phyloP scores from a whole-genome alignment of 2,888 invertebrate genomes.

The Drosophila falleni region DNA sequence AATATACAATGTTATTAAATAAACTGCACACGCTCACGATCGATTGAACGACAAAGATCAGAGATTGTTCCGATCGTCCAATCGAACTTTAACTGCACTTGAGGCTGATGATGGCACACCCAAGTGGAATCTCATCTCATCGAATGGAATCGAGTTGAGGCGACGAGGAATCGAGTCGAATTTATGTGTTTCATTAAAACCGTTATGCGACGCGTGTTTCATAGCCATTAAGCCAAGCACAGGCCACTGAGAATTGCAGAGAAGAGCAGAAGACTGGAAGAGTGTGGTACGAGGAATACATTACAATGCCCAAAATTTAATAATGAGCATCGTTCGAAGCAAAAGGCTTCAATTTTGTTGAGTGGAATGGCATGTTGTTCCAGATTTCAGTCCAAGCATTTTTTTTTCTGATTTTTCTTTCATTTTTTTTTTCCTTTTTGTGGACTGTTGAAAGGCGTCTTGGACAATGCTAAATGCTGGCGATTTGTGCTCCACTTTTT shows the following conservation, averaged over 20 bases:
- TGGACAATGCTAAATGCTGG: constrained; percentile 64
- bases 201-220: constrained; percentile 76
- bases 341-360: constrained; percentile 18
- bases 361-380: constrained; percentile 51
- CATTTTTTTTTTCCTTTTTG: not conserved
- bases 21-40: constrained; percentile 65
- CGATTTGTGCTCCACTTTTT: constrained; percentile 63
- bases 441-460: constrained; percentile 49
- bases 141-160: constrained; percentile 27
- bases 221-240: constrained; percentile 65
- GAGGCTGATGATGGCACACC: constrained; percentile 57
- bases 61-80: constrained; percentile 17
- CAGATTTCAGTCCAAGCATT: constrained; percentile 44
- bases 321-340: constrained; percentile 56
- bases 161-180: constrained; percentile 53
- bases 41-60: constrained; percentile 23
- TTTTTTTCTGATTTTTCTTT: constrained; percentile 3
- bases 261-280: constrained; percentile 10
- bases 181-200: constrained; percentile 80
- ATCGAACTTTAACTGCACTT: constrained; percentile 43
- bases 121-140: constrained; percentile 59
- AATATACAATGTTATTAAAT: constrained; percentile 42
- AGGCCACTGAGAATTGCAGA: constrained; percentile 12
- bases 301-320: constrained; percentile 63
- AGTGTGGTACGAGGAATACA: constrained; percentile 22